Conservation (phyloP, 2,113 vertebrate genomes). For the Perca schrenkii region DNA sequence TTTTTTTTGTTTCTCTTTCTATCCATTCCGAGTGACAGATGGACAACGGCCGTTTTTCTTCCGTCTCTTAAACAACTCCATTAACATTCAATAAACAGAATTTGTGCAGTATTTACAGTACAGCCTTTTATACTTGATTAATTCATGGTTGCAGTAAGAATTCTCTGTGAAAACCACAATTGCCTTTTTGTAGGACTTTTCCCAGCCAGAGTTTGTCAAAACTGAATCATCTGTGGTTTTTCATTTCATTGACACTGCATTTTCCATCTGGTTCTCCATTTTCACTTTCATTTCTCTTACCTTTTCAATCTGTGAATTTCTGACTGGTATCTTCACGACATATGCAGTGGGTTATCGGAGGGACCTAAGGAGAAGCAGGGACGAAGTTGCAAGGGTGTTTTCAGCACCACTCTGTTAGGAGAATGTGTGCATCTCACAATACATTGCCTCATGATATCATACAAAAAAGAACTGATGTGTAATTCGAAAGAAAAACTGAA, state of each 20-base stretch:
- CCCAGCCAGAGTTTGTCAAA: conserved; percentile 36
- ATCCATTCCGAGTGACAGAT: background rate
- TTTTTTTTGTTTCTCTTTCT: background rate
- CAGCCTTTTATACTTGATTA: background rate
- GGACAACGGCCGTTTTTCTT: background rate
- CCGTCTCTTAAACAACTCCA: background rate
- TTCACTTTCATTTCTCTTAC: conserved; percentile 53
- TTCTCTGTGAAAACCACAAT: conserved; percentile 15
- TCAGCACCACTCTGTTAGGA: conserved; percentile 1
- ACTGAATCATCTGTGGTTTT: conserved; percentile 37
- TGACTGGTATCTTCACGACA: conserved; percentile 11
- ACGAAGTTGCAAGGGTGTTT: background rate
- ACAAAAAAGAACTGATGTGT: background rate
- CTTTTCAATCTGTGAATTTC: conserved; percentile 30
- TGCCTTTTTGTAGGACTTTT: conserved; percentile 40
- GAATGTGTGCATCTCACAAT: background rate
- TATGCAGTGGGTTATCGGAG: conserved; percentile 32
- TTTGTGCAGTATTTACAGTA: background rate
- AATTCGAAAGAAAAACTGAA: background rate
- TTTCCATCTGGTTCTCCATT: conserved; percentile 62
- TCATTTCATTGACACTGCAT: conserved; percentile 61
- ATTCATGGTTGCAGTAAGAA: background rate
- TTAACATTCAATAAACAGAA: background rate
- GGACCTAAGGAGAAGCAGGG: conserved; percentile 11
- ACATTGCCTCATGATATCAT: background rate